A percentile compares a stretch with the other conserved stretches of the same genome.
phyloP scores from a whole-genome alignment of 2,113 vertebrate genomes.

The Brienomyrus brachyistius region DNA sequence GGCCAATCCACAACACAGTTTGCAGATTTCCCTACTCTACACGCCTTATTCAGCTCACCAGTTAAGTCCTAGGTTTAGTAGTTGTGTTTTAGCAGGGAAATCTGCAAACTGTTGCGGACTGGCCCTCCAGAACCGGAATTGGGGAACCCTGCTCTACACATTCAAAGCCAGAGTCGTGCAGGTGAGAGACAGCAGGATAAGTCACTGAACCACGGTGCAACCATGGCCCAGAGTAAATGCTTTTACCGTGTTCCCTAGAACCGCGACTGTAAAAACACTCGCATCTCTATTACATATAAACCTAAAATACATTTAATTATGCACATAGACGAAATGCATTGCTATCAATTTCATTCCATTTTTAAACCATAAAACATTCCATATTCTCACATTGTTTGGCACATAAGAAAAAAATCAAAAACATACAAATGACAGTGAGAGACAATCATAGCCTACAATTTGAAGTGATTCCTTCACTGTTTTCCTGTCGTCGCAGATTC shows the following conservation, averaged over 20 bases:
- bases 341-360: not conserved
- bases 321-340: not conserved
- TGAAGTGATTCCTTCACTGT: not conserved
- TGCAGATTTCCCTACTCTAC: not conserved
- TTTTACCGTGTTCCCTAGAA: not conserved
- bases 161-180: not conserved
- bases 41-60: not conserved
- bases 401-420: not conserved
- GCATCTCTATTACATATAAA: not conserved
- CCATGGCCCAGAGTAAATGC: not conserved
- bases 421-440: not conserved
- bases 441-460: not conserved
- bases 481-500: constrained; percentile 53
- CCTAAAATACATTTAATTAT: not conserved
- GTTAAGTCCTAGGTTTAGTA: not conserved
- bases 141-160: not conserved
- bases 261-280: not conserved
- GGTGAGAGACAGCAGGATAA: not conserved
- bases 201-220: not conserved
- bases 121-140: not conserved
- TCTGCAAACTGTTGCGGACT: not conserved
- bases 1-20: not conserved
- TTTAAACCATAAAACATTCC: not conserved
- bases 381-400: not conserved
- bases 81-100: not conserved